Base-by-base conservation (phyloP, 2,113 vertebrate genomes). In the Prochilodus magdalenae region DNA sequence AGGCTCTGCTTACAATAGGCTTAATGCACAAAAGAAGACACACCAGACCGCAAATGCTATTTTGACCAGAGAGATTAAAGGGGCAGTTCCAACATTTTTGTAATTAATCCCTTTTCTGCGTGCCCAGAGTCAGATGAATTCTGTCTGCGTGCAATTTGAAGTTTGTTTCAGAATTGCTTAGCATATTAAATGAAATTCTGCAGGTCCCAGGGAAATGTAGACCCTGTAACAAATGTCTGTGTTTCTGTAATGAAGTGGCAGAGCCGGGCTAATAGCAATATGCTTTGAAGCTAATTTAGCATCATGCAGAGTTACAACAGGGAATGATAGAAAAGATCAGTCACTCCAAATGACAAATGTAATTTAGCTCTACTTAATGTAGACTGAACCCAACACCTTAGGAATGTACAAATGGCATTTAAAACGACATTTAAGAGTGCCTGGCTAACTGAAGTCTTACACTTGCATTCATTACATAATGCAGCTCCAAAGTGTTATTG, bases 61-160 rank as follows among this genome's bases (percentile, higher is more conserved):
- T 86, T 62, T 81, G 27, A 2, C 24, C 26, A 26, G 44, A 66
- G 73, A 81, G 66, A 84, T 78, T 82, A 60, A 82, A 77, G 70
- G 33, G 24, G 65, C 24, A 55, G 65, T 75, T 85, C 7, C 29
- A 74, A 49, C 57, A 30, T 73, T 73, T 65, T 80, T 40, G 26
- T 33, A 62, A 66, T 66, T 53, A 74, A 26, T 18, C 20, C 10
- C 1, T 27, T 24, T 72, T 63, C 27, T 51, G 18, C 71, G 55
- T 74, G 36, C 3, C 11, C 29, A 36, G 27, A 63, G 59, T 40
- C 47, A 65, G 67, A 33, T 51, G 69, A 53, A 63, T 80, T 63
- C 27, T 74, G 24, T 74, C 59, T 72, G 67, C 49, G 67, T 72
- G 36, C 55, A 80, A 30, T 80, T 80, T 72, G 26, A 60, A 18